These are phyloP conservation scores for Intellagama lesueurii DNA, from an alignment of 2,797 vertebrate genomes.

Conservation along the genomic window DNA sequence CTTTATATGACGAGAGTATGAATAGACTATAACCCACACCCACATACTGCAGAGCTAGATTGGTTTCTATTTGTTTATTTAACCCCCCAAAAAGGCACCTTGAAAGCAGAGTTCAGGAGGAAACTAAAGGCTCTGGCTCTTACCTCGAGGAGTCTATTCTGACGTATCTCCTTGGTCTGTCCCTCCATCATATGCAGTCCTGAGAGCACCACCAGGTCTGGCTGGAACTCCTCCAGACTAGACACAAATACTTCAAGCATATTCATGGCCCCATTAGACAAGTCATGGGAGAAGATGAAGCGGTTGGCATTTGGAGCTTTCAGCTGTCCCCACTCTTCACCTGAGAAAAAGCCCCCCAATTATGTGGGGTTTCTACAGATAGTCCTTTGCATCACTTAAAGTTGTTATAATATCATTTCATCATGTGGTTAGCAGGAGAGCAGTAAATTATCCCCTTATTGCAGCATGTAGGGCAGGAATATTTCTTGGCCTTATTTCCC, in stretches of 20 bases:
- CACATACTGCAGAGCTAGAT: accelerated
- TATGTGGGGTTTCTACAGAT: background rate
- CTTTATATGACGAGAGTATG: background rate
- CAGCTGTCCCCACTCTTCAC: slow-evolving; percentile 89
- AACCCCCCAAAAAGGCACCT: accelerated
- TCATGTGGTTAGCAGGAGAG: background rate
- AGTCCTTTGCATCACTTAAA: background rate
- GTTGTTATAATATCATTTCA: background rate
- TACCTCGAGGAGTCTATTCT: slow-evolving; percentile 90
- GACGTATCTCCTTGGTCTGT: slow-evolving; percentile 86
- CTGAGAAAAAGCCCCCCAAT: slow-evolving; percentile 72
- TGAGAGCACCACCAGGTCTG: slow-evolving; percentile 93
- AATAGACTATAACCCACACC: no score
- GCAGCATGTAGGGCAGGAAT: background rate
- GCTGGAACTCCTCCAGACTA: slow-evolving; percentile 94
- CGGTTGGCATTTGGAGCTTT: slow-evolving; percentile 93
- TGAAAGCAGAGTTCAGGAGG: background rate
- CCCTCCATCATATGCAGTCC: slow-evolving; percentile 99
- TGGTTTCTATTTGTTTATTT: no score
- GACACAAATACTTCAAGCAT: slow-evolving; percentile 92
- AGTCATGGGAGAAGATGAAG: slow-evolving; percentile 98
- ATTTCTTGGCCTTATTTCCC: background rate
- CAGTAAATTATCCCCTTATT: background rate
- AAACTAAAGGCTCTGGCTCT: background rate
- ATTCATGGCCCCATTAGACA: slow-evolving; percentile 93